Evolutionary conservation across 2,888 invertebrate genomes (phyloP).

Genomic region (Nipponacmea schrenckii): DNA sequence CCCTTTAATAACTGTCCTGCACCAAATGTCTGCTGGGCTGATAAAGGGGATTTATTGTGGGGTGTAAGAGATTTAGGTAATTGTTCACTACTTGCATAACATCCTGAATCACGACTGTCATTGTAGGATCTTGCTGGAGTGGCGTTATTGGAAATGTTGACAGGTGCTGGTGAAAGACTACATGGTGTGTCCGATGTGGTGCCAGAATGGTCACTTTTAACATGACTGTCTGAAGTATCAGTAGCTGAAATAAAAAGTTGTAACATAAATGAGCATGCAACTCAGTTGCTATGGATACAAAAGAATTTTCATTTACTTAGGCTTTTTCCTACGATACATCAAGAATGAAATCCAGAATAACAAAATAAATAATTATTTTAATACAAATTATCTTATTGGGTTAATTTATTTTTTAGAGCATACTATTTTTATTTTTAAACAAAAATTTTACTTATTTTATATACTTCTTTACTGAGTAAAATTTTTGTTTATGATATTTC

Average conservation of each 20-base stretch:
- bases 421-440: too few relatives aligned
- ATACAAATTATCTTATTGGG: too few relatives aligned
- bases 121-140: constrained; percentile 39
- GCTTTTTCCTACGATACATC: too few relatives aligned
- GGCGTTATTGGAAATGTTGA: constrained; percentile 19
- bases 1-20: constrained; percentile 10
- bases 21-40: background rate
- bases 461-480: too few relatives aligned
- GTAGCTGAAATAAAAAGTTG: constrained; percentile 26
- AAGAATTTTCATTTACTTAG: too few relatives aligned
- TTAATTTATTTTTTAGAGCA: too few relatives aligned
- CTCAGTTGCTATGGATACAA: too few relatives aligned
- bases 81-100: constrained; percentile 64
- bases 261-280: too few relatives aligned
- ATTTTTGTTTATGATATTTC: too few relatives aligned
- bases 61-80: constrained; percentile 27
- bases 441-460: too few relatives aligned
- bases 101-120: constrained; percentile 67
- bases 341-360: too few relatives aligned
- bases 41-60: background rate
- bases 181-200: constrained; percentile 38
- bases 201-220: constrained; percentile 25
- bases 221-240: constrained; percentile 30
- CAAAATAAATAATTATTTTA: too few relatives aligned
- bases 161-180: constrained; percentile 32